A percentile compares a stretch with the other conserved stretches of the same genome.
These are phyloP conservation scores for Lepus timidus DNA, from an alignment of 2,113 vertebrate genomes.

Conservation along the genomic window DNA sequence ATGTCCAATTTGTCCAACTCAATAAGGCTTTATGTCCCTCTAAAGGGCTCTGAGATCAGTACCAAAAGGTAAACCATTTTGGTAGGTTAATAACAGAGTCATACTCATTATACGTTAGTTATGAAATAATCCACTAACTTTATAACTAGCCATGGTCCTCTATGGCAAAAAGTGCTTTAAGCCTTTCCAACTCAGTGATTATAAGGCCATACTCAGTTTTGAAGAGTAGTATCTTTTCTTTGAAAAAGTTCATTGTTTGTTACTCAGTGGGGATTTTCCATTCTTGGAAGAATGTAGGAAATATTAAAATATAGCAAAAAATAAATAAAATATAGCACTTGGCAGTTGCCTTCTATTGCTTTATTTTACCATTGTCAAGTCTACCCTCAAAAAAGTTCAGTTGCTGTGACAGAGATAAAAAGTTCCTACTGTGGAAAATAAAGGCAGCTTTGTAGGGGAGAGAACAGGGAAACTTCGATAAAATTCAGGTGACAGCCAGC, in stretches of 20 bases:
- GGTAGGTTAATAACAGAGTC: not conserved
- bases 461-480: not conserved
- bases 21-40: not conserved
- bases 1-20: not conserved
- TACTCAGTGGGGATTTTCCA: not conserved
- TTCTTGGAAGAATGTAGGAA: constrained; percentile 26
- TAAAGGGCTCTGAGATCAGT: not conserved
- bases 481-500: not conserved
- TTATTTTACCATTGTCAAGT: constrained; percentile 31
- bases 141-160: not conserved
- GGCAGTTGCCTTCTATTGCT: not conserved
- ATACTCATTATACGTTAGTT: not conserved
- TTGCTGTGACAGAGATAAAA: not conserved
- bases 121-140: not conserved
- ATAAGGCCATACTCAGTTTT: not conserved
- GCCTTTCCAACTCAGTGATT: not conserved
- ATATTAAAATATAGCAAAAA: not conserved
- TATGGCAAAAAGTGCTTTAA: not conserved
- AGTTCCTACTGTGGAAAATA: not conserved
- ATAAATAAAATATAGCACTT: not conserved
- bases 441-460: not conserved
- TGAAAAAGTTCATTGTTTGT: not conserved
- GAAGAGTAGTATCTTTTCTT: not conserved
- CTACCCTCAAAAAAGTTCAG: not conserved
- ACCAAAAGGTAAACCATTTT: not conserved